These are phyloP conservation scores for Parazoanthus atlanticus DNA, from an alignment of 92 coral and sea anemone genomes.

Conservation along the genomic window DNA sequence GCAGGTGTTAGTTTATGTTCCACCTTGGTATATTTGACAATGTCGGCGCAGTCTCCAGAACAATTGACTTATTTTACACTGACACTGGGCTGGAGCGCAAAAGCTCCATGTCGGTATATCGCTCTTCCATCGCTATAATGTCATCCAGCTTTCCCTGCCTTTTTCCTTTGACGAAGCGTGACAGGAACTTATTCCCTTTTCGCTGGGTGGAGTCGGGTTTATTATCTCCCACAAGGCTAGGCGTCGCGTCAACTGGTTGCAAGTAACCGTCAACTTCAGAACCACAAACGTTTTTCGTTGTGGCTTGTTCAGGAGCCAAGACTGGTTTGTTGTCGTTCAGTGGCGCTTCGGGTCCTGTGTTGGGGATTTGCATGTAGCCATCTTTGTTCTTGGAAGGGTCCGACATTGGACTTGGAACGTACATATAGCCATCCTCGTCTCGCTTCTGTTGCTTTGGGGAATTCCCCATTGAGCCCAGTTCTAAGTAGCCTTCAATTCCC, in stretches of 20 bases:
- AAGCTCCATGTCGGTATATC: conserved; percentile 31
- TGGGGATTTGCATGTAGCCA: conserved; percentile 27
- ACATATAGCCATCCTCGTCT: conserved; percentile 15
- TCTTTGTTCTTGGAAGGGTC: conserved; percentile 23
- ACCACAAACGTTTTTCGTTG: not conserved
- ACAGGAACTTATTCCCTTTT: not conserved
- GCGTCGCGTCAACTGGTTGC: conserved; percentile 12
- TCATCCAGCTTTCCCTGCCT: not conserved
- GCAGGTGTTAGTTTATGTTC: not conserved
- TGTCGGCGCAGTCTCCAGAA: not conserved
- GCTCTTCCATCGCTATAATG: conserved; percentile 32
- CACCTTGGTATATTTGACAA: not conserved
- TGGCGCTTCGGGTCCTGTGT: not conserved
- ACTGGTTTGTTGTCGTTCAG: not conserved
- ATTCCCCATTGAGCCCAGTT: conserved; percentile 12
- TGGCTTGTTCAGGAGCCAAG: not conserved
- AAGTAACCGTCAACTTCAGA: conserved; percentile 24
- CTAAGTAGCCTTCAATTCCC: conserved; percentile 42
- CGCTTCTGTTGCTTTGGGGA: conserved; percentile 9
- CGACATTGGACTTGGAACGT: conserved; percentile 16
- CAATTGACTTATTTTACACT: not conserved
- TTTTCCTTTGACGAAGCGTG: conserved; percentile 20
- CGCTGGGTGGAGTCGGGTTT: not conserved
- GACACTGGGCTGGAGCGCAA: conserved; percentile 36
- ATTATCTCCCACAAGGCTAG: not conserved